These are phyloP conservation scores for Chloroceryle aenea DNA, from an alignment of 2,113 vertebrate species.

Conservation along the genomic window DNA sequence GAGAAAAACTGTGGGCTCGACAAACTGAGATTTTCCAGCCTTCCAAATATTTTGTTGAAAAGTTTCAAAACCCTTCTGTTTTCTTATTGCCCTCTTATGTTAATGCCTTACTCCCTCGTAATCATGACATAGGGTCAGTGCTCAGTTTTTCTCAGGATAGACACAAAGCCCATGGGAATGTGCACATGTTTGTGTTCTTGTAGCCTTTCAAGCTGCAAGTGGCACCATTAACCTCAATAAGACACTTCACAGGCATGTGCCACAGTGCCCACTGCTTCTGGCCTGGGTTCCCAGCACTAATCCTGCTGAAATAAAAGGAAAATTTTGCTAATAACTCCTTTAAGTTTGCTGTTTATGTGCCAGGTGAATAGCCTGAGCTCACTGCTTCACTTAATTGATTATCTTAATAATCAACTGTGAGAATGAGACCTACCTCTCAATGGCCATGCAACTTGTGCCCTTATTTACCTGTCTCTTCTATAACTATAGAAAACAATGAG, in stretches of 20 bases:
- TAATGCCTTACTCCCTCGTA: not conserved
- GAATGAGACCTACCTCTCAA: not conserved
- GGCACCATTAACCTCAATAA: not conserved
- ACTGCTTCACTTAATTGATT: not conserved
- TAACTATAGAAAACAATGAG: not conserved
- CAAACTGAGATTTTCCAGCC: not conserved
- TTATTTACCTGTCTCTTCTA: not conserved
- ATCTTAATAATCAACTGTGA: not conserved
- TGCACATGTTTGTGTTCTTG: not conserved
- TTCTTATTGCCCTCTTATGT: not conserved
- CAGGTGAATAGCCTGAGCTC: not conserved
- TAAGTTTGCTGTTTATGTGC: fast-evolving
- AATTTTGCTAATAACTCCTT: not conserved
- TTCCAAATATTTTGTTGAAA: not conserved
- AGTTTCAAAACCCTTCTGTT: not conserved
- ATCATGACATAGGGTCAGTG: not conserved
- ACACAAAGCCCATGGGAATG: not conserved
- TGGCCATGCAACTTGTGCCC: not conserved
- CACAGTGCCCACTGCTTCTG: not conserved
- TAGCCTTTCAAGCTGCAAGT: slow-evolving; percentile 3
- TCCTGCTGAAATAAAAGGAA: not conserved
- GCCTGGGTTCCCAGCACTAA: not conserved
- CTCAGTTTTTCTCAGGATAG: not conserved
- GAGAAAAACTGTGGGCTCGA: not conserved
- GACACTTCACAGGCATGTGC: not conserved